phyloP scores from a whole-genome alignment of 2,797 vertebrate species.

The Chloroceryle inda region DNA sequence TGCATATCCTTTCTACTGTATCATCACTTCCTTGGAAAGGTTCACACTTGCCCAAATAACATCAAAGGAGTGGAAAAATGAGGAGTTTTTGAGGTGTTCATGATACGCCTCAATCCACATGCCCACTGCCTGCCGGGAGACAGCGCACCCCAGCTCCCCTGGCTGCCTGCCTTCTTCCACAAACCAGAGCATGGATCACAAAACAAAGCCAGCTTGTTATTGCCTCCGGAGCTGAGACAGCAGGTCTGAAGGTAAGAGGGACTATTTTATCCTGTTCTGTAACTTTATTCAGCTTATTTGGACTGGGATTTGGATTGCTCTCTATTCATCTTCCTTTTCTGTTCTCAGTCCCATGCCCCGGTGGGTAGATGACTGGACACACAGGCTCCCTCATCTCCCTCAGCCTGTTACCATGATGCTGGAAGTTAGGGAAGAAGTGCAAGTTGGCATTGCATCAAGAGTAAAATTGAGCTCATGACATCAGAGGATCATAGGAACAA shows the following conservation, averaged over 20 bases:
- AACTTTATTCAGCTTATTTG: background rate
- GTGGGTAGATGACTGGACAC: background rate
- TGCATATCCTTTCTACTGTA: background rate
- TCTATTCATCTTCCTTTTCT: background rate
- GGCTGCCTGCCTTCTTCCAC: background rate
- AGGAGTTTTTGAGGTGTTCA: background rate
- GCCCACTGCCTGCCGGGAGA: background rate
- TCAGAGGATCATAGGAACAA: constrained; percentile 35
- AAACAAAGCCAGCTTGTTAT: constrained; percentile 40
- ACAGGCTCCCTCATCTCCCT: background rate
- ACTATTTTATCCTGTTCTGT: constrained; percentile 5
- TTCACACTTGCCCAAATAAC: background rate
- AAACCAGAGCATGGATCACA: background rate
- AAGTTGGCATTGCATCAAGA: background rate
- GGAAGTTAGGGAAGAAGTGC: background rate
- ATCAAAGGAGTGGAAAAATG: background rate
- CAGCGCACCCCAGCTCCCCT: background rate
- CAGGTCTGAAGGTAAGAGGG: background rate
- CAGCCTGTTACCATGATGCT: background rate
- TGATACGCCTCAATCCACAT: background rate
- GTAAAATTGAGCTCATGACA: background rate
- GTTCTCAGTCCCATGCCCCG: background rate
- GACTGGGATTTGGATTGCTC: background rate
- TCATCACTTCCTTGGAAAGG: background rate
- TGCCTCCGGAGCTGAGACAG: background rate